Base-by-base conservation (phyloP, 2,888 invertebrate species). In the Brenthis daphne region DNA sequence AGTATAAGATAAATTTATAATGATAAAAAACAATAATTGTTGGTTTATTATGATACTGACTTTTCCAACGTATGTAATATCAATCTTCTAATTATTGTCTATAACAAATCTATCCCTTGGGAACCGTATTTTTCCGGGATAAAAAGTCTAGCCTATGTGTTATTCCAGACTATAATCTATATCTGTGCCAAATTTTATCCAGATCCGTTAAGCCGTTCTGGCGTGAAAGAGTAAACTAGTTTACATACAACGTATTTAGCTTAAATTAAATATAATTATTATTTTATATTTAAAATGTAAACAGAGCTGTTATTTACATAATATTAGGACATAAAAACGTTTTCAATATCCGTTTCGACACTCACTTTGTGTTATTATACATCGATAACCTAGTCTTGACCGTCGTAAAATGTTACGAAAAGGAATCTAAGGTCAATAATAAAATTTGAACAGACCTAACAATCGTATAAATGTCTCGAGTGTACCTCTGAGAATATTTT, bases 371-470 rank as follows among this genome's bases (percentile, higher is more conserved):
- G 47, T 48, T 48, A 63, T 50, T 11, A 12, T 56, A 29, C 33
- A n/a, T 29, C 13, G 67, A 67, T 67, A 64, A 67, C 57, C 47
- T 24, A 43, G 50, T 47, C 50, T 20, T 56, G 63, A 64, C 47
- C 56, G 64, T 56, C 63, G 56, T 67, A 64, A 64, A 55, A 37
- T 50, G 43, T 57, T 20, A 57, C 60, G 47, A 51, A 63, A 56
- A 43, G 63, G 64, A 56, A 63, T 57, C 63, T 67, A 47, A 57
- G 63, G 57, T 63, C 51, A 63, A 57, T 67, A 51, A 67, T 57
- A 43, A 11, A 54, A 68, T 68, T 68, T 57, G 64, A 57, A 54
- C 57, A 50, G 54, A 53, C 53, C 60, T 48, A 54, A 66, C 50
- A 65, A 60, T 48, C 53, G 43, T 55, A 16, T 67, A 48, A 60